These are phyloP conservation scores for Drosophila eohydei DNA, from an alignment of 2,888 invertebrate genomes.

Conservation along the genomic window DNA sequence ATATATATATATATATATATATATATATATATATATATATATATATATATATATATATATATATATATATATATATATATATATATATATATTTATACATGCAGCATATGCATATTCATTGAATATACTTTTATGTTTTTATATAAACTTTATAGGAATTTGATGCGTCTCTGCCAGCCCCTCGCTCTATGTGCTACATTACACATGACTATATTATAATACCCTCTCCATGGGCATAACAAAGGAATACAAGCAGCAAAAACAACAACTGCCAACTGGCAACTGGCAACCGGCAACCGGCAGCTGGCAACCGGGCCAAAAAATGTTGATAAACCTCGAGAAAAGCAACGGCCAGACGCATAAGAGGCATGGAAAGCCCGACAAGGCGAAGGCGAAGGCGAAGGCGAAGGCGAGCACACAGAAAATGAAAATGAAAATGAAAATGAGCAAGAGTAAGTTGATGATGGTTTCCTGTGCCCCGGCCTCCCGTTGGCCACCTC, in stretches of 20 bases:
- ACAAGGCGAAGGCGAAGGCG: conserved; percentile 7
- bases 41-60: not conserved
- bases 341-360: conserved; percentile 28
- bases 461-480: conserved; percentile 29
- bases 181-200: not conserved
- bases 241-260: conserved; percentile 10
- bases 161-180: too few relatives aligned
- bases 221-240: conserved; percentile 1
- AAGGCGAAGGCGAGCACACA: conserved; percentile 14
- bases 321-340: conserved; percentile 49
- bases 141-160: not conserved
- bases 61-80: not conserved
- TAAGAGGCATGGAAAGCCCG: conserved; percentile 8
- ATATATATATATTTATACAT: not conserved
- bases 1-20: not conserved
- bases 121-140: not conserved
- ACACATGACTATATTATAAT: conserved; percentile 1
- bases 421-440: conserved; percentile 55
- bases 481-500: not conserved
- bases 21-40: not conserved
- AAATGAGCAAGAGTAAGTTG: conserved; percentile 75
- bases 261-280: conserved; percentile 6
- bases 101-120: not conserved
- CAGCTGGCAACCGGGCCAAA: conserved; percentile 22
- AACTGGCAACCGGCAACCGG: not conserved